Percentiles rank a stretch among this genome's conserved stretches.
Evolutionary conservation across 1,140 invertebrate genomes (phyloP).

Genomic region (Drosophila varians): DNA sequence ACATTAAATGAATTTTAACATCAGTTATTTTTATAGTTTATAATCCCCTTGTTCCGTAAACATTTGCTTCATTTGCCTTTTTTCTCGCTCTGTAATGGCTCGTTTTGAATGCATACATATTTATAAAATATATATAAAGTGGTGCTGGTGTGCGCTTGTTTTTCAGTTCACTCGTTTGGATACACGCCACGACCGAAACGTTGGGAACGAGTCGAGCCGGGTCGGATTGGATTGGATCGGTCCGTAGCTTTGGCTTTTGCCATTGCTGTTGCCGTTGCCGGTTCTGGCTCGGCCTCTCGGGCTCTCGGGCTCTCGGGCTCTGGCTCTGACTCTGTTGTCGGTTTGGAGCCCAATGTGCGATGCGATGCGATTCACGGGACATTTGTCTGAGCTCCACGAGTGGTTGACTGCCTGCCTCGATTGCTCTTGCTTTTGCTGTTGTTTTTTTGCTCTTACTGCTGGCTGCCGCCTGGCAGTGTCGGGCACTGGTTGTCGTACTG

Average conservation of each 20-base stretch:
- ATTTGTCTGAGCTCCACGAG: slow-evolving; percentile 59
- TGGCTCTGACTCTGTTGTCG: slow-evolving; percentile 10
- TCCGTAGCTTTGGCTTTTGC: slow-evolving; percentile 32
- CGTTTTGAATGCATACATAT: slow-evolving; percentile 34
- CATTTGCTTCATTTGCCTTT: not conserved
- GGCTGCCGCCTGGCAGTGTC: slow-evolving; percentile 37
- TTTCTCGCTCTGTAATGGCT: slow-evolving; percentile 24
- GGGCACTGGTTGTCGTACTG: slow-evolving; percentile 6
- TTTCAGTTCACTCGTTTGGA: slow-evolving; percentile 66
- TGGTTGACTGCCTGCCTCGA: slow-evolving; percentile 44
- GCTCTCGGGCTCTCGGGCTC: too few species aligned
- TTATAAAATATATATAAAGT: slow-evolving; percentile 15
- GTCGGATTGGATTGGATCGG: slow-evolving; percentile 38
- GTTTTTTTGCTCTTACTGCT: slow-evolving; percentile 50
- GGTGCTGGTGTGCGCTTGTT: slow-evolving; percentile 47
- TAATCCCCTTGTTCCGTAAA: too few species aligned
- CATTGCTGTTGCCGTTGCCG: slow-evolving; percentile 25
- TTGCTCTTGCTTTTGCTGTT: slow-evolving; percentile 15
- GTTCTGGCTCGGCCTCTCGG: slow-evolving; percentile 10
- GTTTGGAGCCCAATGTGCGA: slow-evolving; percentile 25
- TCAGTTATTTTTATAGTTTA: too few species aligned
- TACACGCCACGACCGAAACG: slow-evolving; percentile 46
- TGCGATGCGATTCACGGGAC: slow-evolving; percentile 48
- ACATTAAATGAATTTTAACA: too few species aligned
- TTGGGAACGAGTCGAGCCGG: slow-evolving; percentile 17